These are phyloP conservation scores for Chaitophorus viminalis DNA, from an alignment of 2,888 invertebrate species.

Conservation along the genomic window DNA sequence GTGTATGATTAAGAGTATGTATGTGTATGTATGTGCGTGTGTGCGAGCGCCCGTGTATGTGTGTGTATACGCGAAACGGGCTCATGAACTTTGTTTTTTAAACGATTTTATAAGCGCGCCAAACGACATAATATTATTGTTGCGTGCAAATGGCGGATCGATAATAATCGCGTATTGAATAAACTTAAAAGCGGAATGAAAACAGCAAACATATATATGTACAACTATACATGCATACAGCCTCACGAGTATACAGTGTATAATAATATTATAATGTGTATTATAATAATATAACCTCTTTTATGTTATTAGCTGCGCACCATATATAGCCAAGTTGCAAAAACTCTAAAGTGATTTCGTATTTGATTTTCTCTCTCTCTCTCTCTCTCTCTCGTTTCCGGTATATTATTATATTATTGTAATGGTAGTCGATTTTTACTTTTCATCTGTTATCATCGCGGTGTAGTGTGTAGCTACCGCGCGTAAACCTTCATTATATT, in stretches of 20 bases:
- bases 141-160: slow-evolving; percentile 46
- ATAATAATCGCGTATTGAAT: slow-evolving; percentile 47
- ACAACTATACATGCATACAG: too few relatives aligned
- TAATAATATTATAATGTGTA: not conserved
- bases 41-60: too few relatives aligned
- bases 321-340: too few relatives aligned
- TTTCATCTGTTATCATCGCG: not conserved
- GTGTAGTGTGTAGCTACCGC: too few relatives aligned
- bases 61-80: too few relatives aligned
- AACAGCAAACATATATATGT: slow-evolving; percentile 4
- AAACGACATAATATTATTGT: slow-evolving; percentile 42
- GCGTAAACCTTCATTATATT: too few relatives aligned
- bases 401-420: too few relatives aligned
- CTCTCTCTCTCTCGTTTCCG: too few relatives aligned
- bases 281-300: slow-evolving; percentile 7
- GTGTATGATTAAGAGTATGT: too few relatives aligned
- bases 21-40: too few relatives aligned
- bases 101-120: slow-evolving; percentile 29
- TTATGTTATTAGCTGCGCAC: slow-evolving; percentile 35
- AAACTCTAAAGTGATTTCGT: slow-evolving; percentile 45
- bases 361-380: not conserved
- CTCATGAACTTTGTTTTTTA: slow-evolving; percentile 37
- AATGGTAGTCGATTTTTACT: not conserved
- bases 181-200: slow-evolving; percentile 36
- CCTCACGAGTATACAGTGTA: too few relatives aligned